Evolutionary conservation across 2,113 vertebrate genomes (phyloP).

Genomic region (Urocynchramus pylzowi): DNA sequence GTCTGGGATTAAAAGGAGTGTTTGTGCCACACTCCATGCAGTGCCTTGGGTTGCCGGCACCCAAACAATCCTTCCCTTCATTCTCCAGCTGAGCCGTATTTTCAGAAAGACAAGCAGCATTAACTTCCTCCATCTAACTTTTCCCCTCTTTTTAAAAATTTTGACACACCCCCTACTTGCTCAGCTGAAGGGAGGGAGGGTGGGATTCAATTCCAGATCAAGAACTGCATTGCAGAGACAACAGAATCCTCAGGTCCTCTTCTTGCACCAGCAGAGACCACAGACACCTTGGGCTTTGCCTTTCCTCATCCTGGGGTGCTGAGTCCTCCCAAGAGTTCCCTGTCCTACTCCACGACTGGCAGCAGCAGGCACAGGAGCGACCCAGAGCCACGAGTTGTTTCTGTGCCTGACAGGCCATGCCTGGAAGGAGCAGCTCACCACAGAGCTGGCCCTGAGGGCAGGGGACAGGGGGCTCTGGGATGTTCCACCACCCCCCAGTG

Average conservation of each 20-base stretch:
- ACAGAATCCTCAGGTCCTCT: not conserved
- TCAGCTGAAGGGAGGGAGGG: not conserved
- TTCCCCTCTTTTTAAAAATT: not conserved
- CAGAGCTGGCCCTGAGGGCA: not conserved
- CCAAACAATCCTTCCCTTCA: slow-evolving; percentile 34
- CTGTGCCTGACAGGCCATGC: not conserved
- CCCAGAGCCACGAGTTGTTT: not conserved
- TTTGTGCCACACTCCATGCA: not conserved
- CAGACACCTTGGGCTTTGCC: not conserved
- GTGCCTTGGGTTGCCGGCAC: not conserved
- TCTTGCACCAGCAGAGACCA: not conserved
- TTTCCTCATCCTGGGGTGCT: not conserved
- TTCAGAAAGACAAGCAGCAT: not conserved
- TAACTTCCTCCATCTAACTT: not conserved
- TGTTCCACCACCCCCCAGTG: too few relatives aligned
- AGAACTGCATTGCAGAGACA: not conserved
- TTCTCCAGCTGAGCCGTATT: not conserved
- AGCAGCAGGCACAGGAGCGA: not conserved
- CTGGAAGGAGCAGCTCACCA: not conserved
- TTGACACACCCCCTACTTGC: not conserved
- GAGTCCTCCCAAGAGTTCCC: not conserved
- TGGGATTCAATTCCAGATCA: not conserved
- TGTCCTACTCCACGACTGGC: not conserved
- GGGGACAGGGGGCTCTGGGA: too few relatives aligned
- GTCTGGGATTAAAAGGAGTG: not conserved